Conservation (phyloP, 2,797 vertebrate genomes). For the Zalophus californianus region DNA sequence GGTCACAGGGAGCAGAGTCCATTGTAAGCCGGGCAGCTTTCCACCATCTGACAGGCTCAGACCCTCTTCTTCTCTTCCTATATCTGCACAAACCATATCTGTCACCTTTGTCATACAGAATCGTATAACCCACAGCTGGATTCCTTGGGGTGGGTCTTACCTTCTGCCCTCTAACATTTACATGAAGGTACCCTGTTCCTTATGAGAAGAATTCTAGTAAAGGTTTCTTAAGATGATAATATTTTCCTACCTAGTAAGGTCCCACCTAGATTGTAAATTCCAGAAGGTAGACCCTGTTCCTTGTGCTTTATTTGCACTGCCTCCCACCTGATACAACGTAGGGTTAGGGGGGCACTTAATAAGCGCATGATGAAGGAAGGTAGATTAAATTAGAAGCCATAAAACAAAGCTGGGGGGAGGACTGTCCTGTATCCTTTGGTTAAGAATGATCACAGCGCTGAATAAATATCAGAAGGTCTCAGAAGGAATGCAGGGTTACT, state of each 20-base stretch:
- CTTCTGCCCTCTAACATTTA: neutral
- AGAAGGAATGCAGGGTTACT: neutral
- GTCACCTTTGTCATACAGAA: neutral
- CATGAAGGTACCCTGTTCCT: neutral
- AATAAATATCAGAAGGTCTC: neutral
- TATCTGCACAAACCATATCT: neutral
- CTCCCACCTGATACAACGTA: neutral
- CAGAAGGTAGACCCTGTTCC: neutral
- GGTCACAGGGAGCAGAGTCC: neutral
- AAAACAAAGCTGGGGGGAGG: neutral
- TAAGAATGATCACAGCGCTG: neutral
- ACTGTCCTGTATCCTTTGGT: neutral
- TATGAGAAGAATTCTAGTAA: conserved; percentile 37
- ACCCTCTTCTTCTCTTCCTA: neutral
- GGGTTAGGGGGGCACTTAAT: neutral
- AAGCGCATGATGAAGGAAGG: neutral
- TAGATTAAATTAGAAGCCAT: neutral
- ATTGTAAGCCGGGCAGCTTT: neutral
- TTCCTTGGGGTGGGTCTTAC: neutral
- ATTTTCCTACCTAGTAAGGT: neutral
- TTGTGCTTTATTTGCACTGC: neutral
- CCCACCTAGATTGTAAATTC: neutral
- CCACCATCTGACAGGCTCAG: neutral
- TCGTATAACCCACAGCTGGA: neutral
- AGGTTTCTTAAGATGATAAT: neutral